Evolutionary conservation across 2,113 vertebrate species (phyloP).

Genomic region (Romanogobio albipinnatus): DNA sequence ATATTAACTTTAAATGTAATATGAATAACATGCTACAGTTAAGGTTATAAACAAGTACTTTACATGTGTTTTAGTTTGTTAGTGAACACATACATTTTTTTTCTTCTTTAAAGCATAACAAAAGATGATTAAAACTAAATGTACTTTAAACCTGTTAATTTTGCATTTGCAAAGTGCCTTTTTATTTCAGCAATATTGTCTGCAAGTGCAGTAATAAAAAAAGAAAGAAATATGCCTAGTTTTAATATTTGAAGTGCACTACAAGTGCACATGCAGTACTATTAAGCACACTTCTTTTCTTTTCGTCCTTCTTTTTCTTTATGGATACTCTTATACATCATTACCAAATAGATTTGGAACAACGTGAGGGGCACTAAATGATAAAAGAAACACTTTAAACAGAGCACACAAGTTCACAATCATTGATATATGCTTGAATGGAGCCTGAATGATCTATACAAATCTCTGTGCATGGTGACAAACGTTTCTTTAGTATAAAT

Average conservation of each 20-base stretch:
- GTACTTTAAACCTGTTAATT: too few species aligned
- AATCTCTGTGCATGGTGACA: constrained; percentile 56
- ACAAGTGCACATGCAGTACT: too few species aligned
- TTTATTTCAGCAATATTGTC: too few species aligned
- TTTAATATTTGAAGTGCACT: too few species aligned
- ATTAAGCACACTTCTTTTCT: neutral
- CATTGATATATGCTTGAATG: constrained; percentile 63
- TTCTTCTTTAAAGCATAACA: too few species aligned
- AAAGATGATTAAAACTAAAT: too few species aligned
- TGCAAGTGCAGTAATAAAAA: too few species aligned
- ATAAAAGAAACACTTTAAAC: constrained; percentile 57
- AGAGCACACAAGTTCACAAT: constrained; percentile 69
- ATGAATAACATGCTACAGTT: neutral
- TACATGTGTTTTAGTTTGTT: neutral
- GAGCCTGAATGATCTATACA: constrained; percentile 72
- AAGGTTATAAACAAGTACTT: neutral
- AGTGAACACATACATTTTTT: too few species aligned
- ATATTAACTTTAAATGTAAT: neutral
- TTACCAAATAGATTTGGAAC: neutral
- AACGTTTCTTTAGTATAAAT: neutral
- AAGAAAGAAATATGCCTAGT: too few species aligned
- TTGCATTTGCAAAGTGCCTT: too few species aligned
- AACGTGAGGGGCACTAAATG: neutral
- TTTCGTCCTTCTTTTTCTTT: neutral
- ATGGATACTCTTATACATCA: neutral